Base-by-base conservation (phyloP, 2,888 invertebrate genomes). In the Drosophila limbata region DNA sequence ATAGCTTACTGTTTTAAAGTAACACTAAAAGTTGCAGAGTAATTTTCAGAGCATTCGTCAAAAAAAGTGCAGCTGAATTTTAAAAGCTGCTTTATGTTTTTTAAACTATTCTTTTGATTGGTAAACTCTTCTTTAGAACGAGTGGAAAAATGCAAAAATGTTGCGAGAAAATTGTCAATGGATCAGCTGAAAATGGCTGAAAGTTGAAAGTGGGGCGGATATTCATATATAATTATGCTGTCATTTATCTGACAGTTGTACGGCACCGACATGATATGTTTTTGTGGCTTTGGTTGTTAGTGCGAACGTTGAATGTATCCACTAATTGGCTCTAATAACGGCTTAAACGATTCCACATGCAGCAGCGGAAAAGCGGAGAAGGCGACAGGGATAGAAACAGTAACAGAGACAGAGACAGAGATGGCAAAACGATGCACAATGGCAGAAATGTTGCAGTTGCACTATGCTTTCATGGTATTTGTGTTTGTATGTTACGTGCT, bases 271-370 rank as follows among this genome's bases (percentile, higher is more conserved):
- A 42, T 55, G 40, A 55, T 42, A 55, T 55, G 40, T 44, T 42
- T 45, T 45, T 37, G 55, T 33, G 33, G 33, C 45, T 35, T 45
- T 45, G 45, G 6, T 33, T 53, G 13, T 28, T 57, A 31, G 10
- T 17, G 25, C 19, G 21, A 25, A 25, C 33, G 45, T n/a, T 37
- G 33, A 57, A 51, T 15, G 28, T 11, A 42, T 51, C 13, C 25
- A 33, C 60, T 60, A 60, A 60, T 60, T 60, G 60, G 42, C 51
- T 60, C 40, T 51, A 51, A 51, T 60, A 60, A 51, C 42, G 51
- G 51, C 50, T 60, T 50, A 51, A 44, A 42, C 42, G 59, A 40
- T 42, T 31, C 28, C 56, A 37, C 35, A 45, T 21, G 25, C 35
- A 45, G 9, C 31, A 11, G 39, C 53, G 28, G 40, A 39, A 10